These are phyloP conservation scores for Rhogogaster chlorosoma DNA, from an alignment of 2,888 invertebrate species.

Conservation along the genomic window DNA sequence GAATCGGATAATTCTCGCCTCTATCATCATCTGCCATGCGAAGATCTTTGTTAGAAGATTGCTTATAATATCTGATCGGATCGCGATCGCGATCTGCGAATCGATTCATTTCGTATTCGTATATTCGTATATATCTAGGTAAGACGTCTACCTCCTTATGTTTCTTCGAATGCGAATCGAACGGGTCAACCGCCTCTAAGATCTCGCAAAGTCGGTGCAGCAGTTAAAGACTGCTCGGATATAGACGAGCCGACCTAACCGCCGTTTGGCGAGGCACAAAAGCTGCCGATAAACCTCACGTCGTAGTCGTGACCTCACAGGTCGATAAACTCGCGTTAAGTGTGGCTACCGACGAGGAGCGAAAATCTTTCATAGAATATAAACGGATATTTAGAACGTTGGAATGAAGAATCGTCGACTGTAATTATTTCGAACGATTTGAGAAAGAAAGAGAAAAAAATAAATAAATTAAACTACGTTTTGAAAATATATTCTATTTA, in stretches of 20 bases:
- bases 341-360: background rate
- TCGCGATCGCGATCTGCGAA: background rate
- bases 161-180: background rate
- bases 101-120: slow-evolving; percentile 3
- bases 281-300: slow-evolving; percentile 34
- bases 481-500: background rate
- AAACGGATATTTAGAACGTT: background rate
- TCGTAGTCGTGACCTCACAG: slow-evolving; percentile 27
- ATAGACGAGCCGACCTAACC: slow-evolving; percentile 25
- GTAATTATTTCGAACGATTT: too few relatives aligned
- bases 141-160: background rate
- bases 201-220: slow-evolving; percentile 6
- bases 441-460: too few relatives aligned
- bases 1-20: background rate
- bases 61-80: background rate
- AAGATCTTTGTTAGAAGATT: background rate
- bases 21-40: background rate
- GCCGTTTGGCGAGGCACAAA: slow-evolving; percentile 36
- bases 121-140: background rate
- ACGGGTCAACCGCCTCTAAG: slow-evolving; percentile 36
- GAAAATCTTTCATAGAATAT: background rate
- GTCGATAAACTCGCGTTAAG: slow-evolving; percentile 35
- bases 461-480: too few relatives aligned
- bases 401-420: too few relatives aligned
- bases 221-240: background rate